Base-by-base conservation (phyloP, 2,888 invertebrate genomes). In the Allacma fusca region DNA sequence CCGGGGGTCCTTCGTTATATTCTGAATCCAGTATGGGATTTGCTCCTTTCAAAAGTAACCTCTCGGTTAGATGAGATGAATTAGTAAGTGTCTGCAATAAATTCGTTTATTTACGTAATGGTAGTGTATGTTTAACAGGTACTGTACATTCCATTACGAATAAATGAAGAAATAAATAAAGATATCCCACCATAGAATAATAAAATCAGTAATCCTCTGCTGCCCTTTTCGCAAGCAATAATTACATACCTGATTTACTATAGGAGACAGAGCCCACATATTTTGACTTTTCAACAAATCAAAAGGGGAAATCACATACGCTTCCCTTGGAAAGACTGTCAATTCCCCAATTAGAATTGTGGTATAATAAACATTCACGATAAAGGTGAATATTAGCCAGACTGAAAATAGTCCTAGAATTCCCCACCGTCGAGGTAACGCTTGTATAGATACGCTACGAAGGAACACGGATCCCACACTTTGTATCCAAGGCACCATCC, bases 401-500 rank as follows among this genome's bases (percentile, higher is more conserved):
- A 13, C 1, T 1, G 69, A 43, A 23, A 69, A 69, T 19, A 69
- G 1, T 13, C 40, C 21, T n/a, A 69, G 21, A 16, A 43, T 19
- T 12, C n/a, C 69, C 69, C 69, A 69, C 4, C 21, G 1, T 7
- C 44, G 69, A 23, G 44, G 43, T 5, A 69, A 23, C 7, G 12
- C 29, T 12, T 43, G 24, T 13, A 43, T 1, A 21, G 40, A 16
- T 19, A 43, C 24, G 9, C 43, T 43, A 13, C 44, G 28, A 5
- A 69, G 21, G 19, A 69, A 69, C 12, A 69, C 1, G 7, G 69
- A 23, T 9, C 43, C 69, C 13, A 69, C 5, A 7, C 43, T 23
- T 43, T 69, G 69, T 23, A 69, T 69, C 69, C 69, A 69, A 24
- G 69, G 44, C 1, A 69, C 1, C 29, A 29, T 40, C n/a, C 24